Evolutionary conservation across 2,113 vertebrate species (phyloP).

Genomic region (Arenaria interpres): DNA sequence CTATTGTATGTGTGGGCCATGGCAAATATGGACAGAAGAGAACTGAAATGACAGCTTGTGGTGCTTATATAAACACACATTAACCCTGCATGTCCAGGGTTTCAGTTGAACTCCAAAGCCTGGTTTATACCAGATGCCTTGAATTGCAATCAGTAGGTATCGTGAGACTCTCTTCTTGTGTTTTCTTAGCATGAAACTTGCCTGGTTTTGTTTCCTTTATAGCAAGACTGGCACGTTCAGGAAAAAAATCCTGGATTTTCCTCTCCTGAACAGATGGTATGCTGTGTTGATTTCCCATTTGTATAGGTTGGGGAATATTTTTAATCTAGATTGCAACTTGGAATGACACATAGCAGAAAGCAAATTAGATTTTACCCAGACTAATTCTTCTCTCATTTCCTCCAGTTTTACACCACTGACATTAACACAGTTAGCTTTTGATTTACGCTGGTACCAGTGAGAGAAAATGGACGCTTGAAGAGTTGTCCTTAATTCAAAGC

Average conservation of each 20-base stretch:
- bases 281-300: background rate
- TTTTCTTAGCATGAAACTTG: background rate
- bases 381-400: constrained; percentile 56
- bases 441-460: constrained; percentile 11
- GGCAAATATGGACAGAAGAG: background rate
- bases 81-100: background rate
- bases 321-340: background rate
- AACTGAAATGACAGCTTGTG: constrained; percentile 7
- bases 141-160: background rate
- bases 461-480: constrained; percentile 19
- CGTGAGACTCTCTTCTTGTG: background rate
- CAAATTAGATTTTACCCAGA: constrained; percentile 44
- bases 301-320: background rate
- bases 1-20: background rate
- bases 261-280: background rate
- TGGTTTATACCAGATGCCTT: background rate
- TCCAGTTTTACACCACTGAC: constrained; percentile 20
- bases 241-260: background rate
- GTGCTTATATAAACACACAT: constrained; percentile 8
- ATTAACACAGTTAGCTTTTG: constrained; percentile 26
- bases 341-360: background rate
- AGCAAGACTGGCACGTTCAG: background rate
- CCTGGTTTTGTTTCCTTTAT: background rate
- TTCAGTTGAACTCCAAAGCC: background rate
- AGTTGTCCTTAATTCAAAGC: constrained; percentile 25